phyloP scores from a whole-genome alignment of 2,888 invertebrate genomes.

The Malachius bipustulatus region DNA sequence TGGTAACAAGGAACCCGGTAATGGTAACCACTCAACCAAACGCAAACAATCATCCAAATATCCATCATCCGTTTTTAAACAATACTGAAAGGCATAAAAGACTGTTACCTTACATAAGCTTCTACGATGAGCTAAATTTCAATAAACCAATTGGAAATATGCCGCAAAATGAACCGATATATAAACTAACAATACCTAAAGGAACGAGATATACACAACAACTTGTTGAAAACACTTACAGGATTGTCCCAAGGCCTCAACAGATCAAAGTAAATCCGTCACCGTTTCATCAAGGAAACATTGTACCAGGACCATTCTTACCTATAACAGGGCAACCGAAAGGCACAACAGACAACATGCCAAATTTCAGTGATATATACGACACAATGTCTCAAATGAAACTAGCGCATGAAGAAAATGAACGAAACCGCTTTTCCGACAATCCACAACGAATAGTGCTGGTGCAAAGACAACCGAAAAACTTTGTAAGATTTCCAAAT shows the following conservation, averaged over 20 bases:
- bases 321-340: too few relatives aligned
- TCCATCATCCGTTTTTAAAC: too few relatives aligned
- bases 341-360: constrained; percentile 22
- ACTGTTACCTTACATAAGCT: constrained; percentile 73
- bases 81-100: constrained; percentile 61
- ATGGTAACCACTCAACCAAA: constrained; percentile 9
- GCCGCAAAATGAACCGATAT: too few relatives aligned
- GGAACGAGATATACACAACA: too few relatives aligned
- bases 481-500: too few relatives aligned
- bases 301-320: too few relatives aligned
- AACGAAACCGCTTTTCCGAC: constrained; percentile 12
- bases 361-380: constrained; percentile 33
- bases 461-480: neutral
- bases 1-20: constrained; percentile 20
- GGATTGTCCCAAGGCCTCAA: constrained; percentile 9
- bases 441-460: neutral
- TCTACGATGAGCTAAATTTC: too few relatives aligned
- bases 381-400: constrained; percentile 34
- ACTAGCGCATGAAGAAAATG: constrained; percentile 23
- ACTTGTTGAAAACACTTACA: too few relatives aligned
- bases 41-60: too few relatives aligned
- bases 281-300: too few relatives aligned
- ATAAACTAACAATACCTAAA: too few relatives aligned
- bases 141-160: too few relatives aligned
- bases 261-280: constrained; percentile 13